Conservation (phyloP, 2,888 invertebrate species). For the Watsonalla binaria region DNA sequence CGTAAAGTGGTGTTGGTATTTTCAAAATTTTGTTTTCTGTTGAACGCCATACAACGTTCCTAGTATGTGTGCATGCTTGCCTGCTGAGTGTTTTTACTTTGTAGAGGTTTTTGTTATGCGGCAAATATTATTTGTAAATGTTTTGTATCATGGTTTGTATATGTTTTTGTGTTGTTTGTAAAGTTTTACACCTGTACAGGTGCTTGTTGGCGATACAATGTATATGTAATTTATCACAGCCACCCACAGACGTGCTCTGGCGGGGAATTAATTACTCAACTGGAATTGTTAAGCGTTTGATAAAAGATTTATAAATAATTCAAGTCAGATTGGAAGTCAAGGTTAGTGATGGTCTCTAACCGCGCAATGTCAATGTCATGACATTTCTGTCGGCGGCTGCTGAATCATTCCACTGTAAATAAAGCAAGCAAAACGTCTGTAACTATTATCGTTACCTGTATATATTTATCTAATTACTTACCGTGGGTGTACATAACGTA, state of each 20-base stretch:
- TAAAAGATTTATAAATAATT: slow-evolving; percentile 37
- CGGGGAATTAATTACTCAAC: slow-evolving; percentile 18
- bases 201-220: slow-evolving; percentile 17
- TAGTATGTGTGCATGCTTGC: slow-evolving; percentile 71
- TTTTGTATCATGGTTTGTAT: slow-evolving; percentile 4
- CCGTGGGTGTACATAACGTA: not conserved
- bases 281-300: slow-evolving; percentile 21
- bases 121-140: slow-evolving; percentile 6
- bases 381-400: slow-evolving; percentile 23
- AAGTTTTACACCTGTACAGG: slow-evolving; percentile 9
- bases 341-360: slow-evolving; percentile 41
- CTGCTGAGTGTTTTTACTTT: slow-evolving; percentile 57
- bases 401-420: slow-evolving; percentile 27
- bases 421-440: slow-evolving; percentile 31
- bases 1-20: slow-evolving; percentile 57
- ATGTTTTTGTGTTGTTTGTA: slow-evolving; percentile 15
- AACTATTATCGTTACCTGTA: slow-evolving; percentile 9
- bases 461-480: slow-evolving; percentile 3
- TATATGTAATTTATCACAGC: slow-evolving; percentile 14
- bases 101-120: slow-evolving; percentile 21
- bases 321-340: slow-evolving; percentile 36
- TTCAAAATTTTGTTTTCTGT: slow-evolving; percentile 31
- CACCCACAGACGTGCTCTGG: slow-evolving; percentile 14
- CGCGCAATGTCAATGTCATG: slow-evolving; percentile 42
- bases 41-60: slow-evolving; percentile 52